A percentile compares a stretch with the other conserved stretches of the same genome.
These are phyloP conservation scores for Prunella fulvescens DNA, from an alignment of 2,113 vertebrate species.

Conservation along the genomic window DNA sequence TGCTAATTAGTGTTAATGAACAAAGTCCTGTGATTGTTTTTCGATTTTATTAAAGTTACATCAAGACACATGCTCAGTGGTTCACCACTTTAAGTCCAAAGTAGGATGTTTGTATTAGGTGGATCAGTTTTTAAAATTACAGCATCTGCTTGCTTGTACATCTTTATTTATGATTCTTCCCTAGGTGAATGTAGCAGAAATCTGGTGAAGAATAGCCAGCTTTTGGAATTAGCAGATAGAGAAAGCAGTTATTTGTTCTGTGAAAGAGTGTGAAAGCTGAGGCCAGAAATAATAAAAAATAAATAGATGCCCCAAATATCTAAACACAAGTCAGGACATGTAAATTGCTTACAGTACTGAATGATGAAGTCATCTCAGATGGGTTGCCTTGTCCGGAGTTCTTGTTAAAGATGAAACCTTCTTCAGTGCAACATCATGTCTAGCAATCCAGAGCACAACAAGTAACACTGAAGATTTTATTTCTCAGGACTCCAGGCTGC, in stretches of 20 bases:
- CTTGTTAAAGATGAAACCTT: background rate
- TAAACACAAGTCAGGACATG: background rate
- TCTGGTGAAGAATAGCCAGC: constrained; percentile 71
- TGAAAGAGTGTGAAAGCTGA: constrained; percentile 65
- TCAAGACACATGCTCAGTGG: constrained; percentile 40
- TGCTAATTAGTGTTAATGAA: constrained; percentile 31
- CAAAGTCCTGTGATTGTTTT: background rate
- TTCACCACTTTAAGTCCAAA: constrained; percentile 61
- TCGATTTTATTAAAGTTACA: constrained; percentile 61
- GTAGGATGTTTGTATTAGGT: constrained; percentile 67
- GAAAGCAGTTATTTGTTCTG: constrained; percentile 71
- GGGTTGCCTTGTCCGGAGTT: background rate
- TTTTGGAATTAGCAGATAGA: constrained; percentile 66
- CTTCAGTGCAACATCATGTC: background rate
- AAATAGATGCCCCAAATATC: constrained; percentile 13
- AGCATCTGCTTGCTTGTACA: constrained; percentile 78
- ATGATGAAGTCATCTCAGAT: background rate
- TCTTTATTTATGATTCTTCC: constrained; percentile 77
- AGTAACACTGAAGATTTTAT: background rate
- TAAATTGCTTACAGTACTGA: background rate
- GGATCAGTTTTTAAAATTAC: constrained; percentile 72
- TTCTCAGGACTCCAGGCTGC: background rate
- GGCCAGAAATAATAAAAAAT: constrained; percentile 23
- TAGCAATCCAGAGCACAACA: background rate
- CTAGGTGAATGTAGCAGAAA: constrained; percentile 61